Base-by-base conservation (phyloP, 2,113 vertebrate species). In the Neodontobutis hainanensis region DNA sequence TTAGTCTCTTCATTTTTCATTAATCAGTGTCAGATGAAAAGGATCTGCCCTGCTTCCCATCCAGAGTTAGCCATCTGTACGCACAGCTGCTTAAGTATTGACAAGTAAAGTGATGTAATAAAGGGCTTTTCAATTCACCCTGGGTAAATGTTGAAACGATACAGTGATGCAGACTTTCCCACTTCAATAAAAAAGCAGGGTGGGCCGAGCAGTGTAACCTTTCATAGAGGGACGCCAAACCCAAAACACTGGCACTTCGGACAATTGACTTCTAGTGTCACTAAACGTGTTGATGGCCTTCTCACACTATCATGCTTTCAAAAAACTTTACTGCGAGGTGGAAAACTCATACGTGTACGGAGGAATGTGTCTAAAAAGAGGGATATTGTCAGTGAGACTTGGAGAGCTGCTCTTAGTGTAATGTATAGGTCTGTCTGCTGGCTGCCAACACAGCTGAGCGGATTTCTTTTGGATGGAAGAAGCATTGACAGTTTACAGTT, bases 21-120 rank as follows among this genome's bases (percentile, higher is more conserved):
- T 55, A 85, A 91, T 86, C 61, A 73, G 19, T 82, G 44, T 70
- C 84, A 87, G 78, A 89, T 84, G 78, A 77, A 62, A 59, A 75
- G 32, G 43, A 61, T 65, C 50, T 57, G 44, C 35, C 11, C 27
- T 45, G 71, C 62, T 73, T 83, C 57, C 76, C 55, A 71, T 66
- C 61, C 70, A 56, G 16, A 35, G 32, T 36, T 6, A 36, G 11
- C 51, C 44, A 70, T 73, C 43, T 57, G 52, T 36, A 53, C 64
- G 51, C 70, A 72, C 73, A 81, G 46, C 61, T 64, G 70, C 70
- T 52, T 46, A n/a, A 69, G 57, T 38, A 45, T 40, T 66, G 78
- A 79, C 68, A 48, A 38, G 51, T 62, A 8, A 62, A 53, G 19
- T 75, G 61, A 86, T 55, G 7, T 44, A 44, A 67, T 38, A 61